Conservation (phyloP, 2,797 vertebrate species). For the Rhodeus uyekii region DNA sequence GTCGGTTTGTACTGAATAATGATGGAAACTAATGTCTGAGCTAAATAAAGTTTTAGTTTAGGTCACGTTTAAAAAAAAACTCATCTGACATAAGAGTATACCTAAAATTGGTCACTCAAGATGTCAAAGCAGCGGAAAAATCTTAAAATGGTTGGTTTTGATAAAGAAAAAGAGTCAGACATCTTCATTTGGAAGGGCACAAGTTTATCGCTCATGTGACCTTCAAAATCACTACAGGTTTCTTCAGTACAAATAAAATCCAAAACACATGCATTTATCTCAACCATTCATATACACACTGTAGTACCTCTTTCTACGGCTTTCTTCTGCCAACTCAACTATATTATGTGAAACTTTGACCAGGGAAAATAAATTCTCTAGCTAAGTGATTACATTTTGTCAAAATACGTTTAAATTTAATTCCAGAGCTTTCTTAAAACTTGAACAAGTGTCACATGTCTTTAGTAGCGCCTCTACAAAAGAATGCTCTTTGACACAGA, state of each 20-base stretch:
- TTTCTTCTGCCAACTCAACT: not conserved
- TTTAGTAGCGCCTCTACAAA: not conserved
- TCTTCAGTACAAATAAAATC: conserved; percentile 46
- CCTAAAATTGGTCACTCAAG: not conserved
- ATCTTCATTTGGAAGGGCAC: not conserved
- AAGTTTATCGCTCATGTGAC: conserved; percentile 29
- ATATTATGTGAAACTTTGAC: conserved; percentile 9
- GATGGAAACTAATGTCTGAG: not conserved
- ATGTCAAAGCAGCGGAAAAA: not conserved
- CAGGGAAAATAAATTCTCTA: conserved; percentile 15
- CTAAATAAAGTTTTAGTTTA: not conserved
- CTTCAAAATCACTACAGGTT: conserved; percentile 33
- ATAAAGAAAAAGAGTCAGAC: not conserved
- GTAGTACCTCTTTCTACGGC: not conserved
- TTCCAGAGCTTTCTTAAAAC: conserved; percentile 14
- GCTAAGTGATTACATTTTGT: not conserved
- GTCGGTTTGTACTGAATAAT: not conserved
- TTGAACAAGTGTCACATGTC: not conserved
- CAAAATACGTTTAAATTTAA: not conserved
- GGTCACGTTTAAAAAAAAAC: no score
- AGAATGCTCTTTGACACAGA: conserved; percentile 7
- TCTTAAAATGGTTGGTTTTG: not conserved
- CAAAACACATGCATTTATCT: conserved; percentile 39
- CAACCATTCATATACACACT: conserved; percentile 42
- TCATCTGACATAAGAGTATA: not conserved